Conservation (phyloP, 2,797 vertebrate genomes). For the Zonotrichia albicollis region DNA sequence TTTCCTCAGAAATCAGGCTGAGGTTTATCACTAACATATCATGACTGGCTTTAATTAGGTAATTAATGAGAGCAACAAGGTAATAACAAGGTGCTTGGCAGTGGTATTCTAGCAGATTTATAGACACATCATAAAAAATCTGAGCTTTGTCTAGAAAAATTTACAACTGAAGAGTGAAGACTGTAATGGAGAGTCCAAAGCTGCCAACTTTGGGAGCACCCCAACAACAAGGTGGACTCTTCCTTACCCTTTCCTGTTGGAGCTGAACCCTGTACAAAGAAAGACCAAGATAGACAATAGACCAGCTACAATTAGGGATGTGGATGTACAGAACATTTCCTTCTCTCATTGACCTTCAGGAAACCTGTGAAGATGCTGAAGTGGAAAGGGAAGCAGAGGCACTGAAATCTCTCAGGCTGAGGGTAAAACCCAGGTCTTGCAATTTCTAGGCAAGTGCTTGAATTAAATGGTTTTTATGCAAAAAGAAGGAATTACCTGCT, state of each 20-base stretch:
- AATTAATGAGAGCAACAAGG: slow-evolving; percentile 11
- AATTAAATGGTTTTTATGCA: background rate
- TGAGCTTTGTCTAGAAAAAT: background rate
- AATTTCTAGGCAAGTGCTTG: background rate
- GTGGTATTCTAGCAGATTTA: background rate
- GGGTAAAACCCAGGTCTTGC: background rate
- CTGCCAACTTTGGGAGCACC: background rate
- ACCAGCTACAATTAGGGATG: background rate
- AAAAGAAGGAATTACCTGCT: background rate
- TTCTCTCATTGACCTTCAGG: background rate
- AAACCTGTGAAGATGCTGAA: background rate
- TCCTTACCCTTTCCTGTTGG: background rate
- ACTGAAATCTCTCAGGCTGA: background rate
- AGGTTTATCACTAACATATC: slow-evolving; percentile 7
- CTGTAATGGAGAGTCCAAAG: background rate
- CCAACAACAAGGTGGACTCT: background rate
- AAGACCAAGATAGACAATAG: fast-evolving
- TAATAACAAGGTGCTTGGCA: background rate
- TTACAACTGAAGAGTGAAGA: background rate
- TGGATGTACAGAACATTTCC: background rate
- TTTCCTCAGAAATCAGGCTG: slow-evolving; percentile 26
- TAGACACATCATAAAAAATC: background rate
- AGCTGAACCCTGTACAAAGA: fast-evolving
- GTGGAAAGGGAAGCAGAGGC: background rate
- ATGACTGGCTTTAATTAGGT: background rate